phyloP scores from a whole-genome alignment of 1,140 invertebrate species.

The Ostrea edulis region DNA sequence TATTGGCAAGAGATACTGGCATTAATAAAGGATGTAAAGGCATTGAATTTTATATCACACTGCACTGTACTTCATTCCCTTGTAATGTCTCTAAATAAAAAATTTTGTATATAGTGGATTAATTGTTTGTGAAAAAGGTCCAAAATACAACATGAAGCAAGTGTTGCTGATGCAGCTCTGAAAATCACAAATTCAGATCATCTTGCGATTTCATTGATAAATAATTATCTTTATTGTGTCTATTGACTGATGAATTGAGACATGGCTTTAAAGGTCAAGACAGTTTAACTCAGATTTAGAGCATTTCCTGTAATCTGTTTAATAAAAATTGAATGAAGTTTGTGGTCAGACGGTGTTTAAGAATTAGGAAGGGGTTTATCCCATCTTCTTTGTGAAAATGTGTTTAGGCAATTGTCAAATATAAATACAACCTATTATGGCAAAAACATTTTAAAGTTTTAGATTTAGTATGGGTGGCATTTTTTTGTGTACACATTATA shows the following conservation, averaged over 20 bases:
- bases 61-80: too few relatives aligned
- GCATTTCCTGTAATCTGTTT: neutral
- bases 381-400: neutral
- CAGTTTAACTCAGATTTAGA: neutral
- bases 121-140: too few relatives aligned
- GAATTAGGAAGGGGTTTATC: neutral
- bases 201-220: neutral
- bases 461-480: neutral
- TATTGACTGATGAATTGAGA: conserved; percentile 18
- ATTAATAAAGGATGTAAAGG: too few relatives aligned
- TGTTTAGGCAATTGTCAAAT: neutral
- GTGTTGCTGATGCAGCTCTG: conserved; percentile 16
- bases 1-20: neutral
- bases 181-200: conserved; percentile 41
- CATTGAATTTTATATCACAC: too few relatives aligned
- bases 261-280: neutral
- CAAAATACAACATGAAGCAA: conserved; percentile 29
- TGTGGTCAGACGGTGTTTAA: neutral
- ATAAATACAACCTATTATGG: neutral
- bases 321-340: neutral
- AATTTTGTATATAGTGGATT: too few relatives aligned
- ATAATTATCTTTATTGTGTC: neutral
- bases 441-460: neutral
- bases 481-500: too few relatives aligned
- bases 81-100: too few relatives aligned